Conservation (phyloP, 2,113 vertebrate genomes). For the Scomber japonicus region DNA sequence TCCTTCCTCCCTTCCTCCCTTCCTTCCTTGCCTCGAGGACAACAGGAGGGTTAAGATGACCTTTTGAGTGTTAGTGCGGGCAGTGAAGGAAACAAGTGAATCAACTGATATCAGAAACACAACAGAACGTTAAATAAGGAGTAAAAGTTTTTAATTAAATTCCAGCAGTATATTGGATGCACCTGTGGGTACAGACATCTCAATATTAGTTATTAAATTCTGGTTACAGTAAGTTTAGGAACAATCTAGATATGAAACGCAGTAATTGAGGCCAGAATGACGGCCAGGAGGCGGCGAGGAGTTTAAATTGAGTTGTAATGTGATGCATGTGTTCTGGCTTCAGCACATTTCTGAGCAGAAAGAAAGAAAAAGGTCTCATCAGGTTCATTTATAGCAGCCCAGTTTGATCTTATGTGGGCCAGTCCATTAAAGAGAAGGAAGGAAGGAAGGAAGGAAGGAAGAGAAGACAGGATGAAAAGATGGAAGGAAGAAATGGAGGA, state of each 20-base stretch:
- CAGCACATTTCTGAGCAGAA: not conserved
- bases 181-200: not conserved
- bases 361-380: not conserved
- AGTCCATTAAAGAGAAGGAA: too few relatives aligned
- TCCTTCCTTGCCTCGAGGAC: too few relatives aligned
- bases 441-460: too few relatives aligned
- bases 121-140: not conserved
- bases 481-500: too few relatives aligned
- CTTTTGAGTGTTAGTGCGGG: not conserved
- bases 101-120: conserved; percentile 1
- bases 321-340: conserved; percentile 1
- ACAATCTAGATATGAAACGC: not conserved
- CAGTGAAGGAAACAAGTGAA: not conserved
- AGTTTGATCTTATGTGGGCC: too few relatives aligned
- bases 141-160: not conserved
- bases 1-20: too few relatives aligned
- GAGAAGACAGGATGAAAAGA: too few relatives aligned
- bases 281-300: not conserved
- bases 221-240: not conserved
- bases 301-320: not conserved
- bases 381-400: conserved; percentile 11
- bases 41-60: not conserved
- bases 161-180: not conserved
- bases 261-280: not conserved
- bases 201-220: not conserved